Evolutionary conservation across 2,888 invertebrate species (phyloP), one percentile per base, ranked within the genome.

Genomic region (Diarsia brunnea): DNA sequence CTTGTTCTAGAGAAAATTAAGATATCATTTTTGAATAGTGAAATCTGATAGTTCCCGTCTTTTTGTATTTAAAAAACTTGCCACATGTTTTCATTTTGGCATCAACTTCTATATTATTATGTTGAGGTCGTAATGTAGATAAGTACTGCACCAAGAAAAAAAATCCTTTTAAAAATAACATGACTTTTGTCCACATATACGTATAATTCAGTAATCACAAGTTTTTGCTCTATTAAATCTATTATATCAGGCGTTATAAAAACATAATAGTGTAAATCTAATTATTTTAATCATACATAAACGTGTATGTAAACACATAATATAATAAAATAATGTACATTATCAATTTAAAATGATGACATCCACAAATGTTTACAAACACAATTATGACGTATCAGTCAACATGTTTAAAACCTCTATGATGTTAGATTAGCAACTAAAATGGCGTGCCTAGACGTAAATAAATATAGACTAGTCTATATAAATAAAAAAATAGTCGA

Each of bases 1-100:
- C 16, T 3, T 3, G 19, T 45, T 2, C n/a, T 43, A 61, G 72
- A 81, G 47, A 76, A 91, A 92, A 93, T 93, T 90, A 91, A 94
- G 90, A 89, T 91, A 92, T 92, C 91, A 90, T 87, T 89, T 90
- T 91, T 74, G 84, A 90, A 89, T 84, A 84, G 82, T 91, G 95
- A 89, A 94, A 95, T 89, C 72, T 80, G 91, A 95, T 93, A 93
- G 92, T 90, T 90, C 81, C 84, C 81, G 88, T 91, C 79, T 85
- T 90, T 92, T 93, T 90, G 77, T 84, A 86, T 5, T 70, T 12
- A 45, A 73, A 88, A 90, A 87, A 79, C 85, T 87, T 80, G 78
- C 88, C 89, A 87, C 89, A 90, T 92, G 91, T 85, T 84, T 85
- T 86, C 78, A 85, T 71, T 73, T 38, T 24, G 8, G 27, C 10